Conservation (phyloP, 2,888 invertebrate species). For the Malthinus flaveolus region DNA sequence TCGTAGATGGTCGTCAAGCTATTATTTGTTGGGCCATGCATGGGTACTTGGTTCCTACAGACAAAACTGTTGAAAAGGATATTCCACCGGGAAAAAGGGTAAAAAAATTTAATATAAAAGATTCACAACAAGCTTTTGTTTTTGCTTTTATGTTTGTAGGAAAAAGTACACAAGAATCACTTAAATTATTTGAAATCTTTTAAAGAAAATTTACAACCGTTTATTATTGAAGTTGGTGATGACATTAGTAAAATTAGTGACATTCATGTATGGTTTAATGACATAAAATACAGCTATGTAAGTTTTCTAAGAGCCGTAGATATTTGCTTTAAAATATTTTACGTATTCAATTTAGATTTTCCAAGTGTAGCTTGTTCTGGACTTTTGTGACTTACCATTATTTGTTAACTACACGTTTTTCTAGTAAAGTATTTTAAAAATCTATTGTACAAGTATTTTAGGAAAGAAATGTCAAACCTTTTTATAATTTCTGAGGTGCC, state of each 20-base stretch:
- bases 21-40: neutral
- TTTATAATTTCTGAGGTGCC: too few species aligned
- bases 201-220: neutral
- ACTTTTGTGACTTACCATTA: too few species aligned
- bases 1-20: neutral
- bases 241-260: neutral
- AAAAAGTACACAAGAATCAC: neutral
- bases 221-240: neutral
- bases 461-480: too few species aligned
- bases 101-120: neutral
- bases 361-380: neutral
- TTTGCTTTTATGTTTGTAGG: neutral
- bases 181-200: neutral
- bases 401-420: too few species aligned
- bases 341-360: neutral
- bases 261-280: neutral
- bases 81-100: neutral
- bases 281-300: neutral
- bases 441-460: too few species aligned
- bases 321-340: neutral
- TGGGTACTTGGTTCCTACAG: conserved; percentile 1
- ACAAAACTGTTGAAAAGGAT: conserved; percentile 1
- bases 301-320: neutral
- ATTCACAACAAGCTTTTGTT: neutral
- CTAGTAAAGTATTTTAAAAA: too few species aligned